Evolutionary conservation across 2,888 invertebrate species (phyloP).

Genomic region (Celastrina argiolus): DNA sequence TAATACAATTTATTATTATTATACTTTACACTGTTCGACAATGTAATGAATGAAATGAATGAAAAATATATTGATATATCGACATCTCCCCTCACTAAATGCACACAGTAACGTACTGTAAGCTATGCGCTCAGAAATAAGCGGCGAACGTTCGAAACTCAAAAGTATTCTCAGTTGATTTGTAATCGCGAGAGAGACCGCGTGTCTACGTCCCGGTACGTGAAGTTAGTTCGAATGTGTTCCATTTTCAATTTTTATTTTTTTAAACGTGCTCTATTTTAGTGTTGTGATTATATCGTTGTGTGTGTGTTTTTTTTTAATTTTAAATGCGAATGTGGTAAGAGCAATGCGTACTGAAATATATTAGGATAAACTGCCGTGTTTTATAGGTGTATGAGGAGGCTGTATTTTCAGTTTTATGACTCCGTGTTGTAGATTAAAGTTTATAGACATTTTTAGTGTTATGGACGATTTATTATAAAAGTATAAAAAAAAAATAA

Average conservation of each 20-base stretch:
- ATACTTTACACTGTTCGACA: too few relatives aligned
- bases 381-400: constrained; percentile 1
- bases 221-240: constrained; percentile 6
- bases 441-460: neutral
- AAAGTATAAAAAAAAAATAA: neutral
- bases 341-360: constrained; percentile 33
- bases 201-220: constrained; percentile 8
- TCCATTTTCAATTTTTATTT: neutral
- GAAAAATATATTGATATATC: constrained; percentile 1
- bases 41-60: too few relatives aligned
- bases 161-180: constrained; percentile 9
- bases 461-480: neutral
- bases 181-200: neutral
- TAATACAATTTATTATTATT: too few relatives aligned
- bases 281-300: neutral
- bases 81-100: neutral
- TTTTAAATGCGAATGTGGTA: constrained; percentile 5
- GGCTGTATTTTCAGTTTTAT: constrained; percentile 11
- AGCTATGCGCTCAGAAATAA: constrained; percentile 14
- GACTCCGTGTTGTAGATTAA: neutral
- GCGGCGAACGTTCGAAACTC: constrained; percentile 13
- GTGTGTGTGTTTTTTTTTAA: neutral
- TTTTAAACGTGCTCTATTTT: neutral
- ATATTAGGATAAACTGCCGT: constrained; percentile 25
- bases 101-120: constrained; percentile 18